These are phyloP conservation scores for Microtus ochrogaster DNA, from an alignment of 2,113 vertebrate genomes.

Conservation along the genomic window DNA sequence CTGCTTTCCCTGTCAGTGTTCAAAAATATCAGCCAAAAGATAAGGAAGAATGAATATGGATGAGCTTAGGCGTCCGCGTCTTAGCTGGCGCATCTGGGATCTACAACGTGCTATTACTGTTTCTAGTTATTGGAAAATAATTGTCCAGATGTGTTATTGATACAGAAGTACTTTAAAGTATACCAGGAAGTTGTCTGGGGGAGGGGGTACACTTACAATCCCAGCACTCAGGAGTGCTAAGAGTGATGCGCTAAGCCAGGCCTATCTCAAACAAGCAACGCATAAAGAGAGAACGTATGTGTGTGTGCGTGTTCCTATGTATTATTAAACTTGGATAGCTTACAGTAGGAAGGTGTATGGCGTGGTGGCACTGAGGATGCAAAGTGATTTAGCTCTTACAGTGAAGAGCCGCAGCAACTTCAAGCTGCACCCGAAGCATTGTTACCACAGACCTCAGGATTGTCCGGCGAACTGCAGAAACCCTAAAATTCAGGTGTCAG, in stretches of 20 bases:
- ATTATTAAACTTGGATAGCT: not conserved
- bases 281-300: too few species aligned
- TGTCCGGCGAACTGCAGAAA: not conserved
- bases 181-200: not conserved
- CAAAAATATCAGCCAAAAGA: not conserved
- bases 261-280: not conserved
- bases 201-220: not conserved
- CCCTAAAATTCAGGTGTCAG: accelerated
- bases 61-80: not conserved
- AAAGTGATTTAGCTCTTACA: conserved; percentile 9
- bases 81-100: not conserved
- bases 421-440: not conserved
- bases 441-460: not conserved
- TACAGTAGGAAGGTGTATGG: not conserved
- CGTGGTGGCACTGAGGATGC: not conserved
- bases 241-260: not conserved
- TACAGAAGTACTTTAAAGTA: conserved; percentile 36
- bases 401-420: not conserved
- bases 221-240: not conserved
- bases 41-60: not conserved
- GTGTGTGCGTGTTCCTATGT: not conserved
- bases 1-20: not conserved
- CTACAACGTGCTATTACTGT: not conserved
- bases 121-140: conserved; percentile 14
- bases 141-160: not conserved